Base-by-base conservation (phyloP, 2,888 invertebrate genomes). In the Himalopsyche japonica region DNA sequence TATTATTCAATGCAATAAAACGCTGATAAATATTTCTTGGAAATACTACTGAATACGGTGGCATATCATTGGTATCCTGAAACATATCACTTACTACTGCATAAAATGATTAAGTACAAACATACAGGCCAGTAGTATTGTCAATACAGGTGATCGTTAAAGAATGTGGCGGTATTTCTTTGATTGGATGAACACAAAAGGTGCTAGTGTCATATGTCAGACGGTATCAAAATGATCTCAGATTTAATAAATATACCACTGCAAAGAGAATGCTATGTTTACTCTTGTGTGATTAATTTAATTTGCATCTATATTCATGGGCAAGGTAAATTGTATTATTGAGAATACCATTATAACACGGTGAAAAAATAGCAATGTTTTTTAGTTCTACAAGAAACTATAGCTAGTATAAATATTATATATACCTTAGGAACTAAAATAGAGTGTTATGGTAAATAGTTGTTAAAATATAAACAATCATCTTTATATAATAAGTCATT, bases 171-270 rank as follows among this genome's bases (percentile, higher is more conserved):
- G 80, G 80, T 70, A 70, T 12, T 18, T 37, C 82, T 85, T 85
- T 85, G 85, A 85, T 82, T 79, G 70, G 48, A n/a, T 34, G 57
- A 15, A 76, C 76, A 85, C 85, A 85, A 85, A 85, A 80, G 85
- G 77, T 57, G 70, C 37, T 80, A 49, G 76, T 82, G 85, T 85
- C 85, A 80, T 20, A 81, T 27, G 30, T 34, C 34, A 12, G 76
- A 57, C 57, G 20, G 49, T 57, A 57, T 57, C 57, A 57, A 57
- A 20, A 57, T 20, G n/a, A n/a, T 43, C 10, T 57, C 24, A 20
- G 20, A 20, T 57, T 57, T 57, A 57, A 20, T 57, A 57, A 57
- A 57, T 79, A 79, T 24, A n/a, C 27, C 43, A 24, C 1, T 43
- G 18, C n/a, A 79, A 43, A 27, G 79, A 37, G 47, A 27, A 79